Conservation (phyloP, 2,797 vertebrate genomes). For the Pantherophis vulpinus region DNA sequence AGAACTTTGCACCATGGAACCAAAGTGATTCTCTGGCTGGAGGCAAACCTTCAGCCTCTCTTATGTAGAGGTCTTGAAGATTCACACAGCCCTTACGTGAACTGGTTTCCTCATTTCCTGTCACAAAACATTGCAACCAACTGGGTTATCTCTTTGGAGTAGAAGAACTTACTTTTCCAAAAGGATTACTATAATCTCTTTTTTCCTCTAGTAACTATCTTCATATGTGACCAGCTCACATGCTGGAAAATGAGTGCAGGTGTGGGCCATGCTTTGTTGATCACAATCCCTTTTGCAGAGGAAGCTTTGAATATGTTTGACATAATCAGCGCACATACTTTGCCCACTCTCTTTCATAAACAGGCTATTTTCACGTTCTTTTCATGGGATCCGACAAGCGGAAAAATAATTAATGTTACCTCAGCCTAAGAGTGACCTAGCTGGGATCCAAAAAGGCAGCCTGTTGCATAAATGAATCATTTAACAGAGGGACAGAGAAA, state of each 20-base stretch:
- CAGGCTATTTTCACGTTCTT: slow-evolving; percentile 84
- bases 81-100: neutral
- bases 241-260: slow-evolving; percentile 82
- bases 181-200: slow-evolving; percentile 63
- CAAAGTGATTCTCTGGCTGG: neutral
- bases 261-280: slow-evolving; percentile 94
- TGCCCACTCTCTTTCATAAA: slow-evolving; percentile 83
- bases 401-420: slow-evolving; percentile 99
- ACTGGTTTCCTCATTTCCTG: neutral
- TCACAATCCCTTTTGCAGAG: slow-evolving; percentile 87
- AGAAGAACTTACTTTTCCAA: neutral
- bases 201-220: slow-evolving; percentile 46
- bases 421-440: slow-evolving; percentile 93
- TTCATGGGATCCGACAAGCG: slow-evolving; percentile 98
- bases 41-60: neutral
- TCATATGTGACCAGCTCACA: slow-evolving; percentile 73
- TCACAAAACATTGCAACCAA: neutral
- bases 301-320: slow-evolving; percentile 95
- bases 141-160: neutral
- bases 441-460: slow-evolving; percentile 84
- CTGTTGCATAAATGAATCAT: slow-evolving; percentile 87
- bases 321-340: slow-evolving; percentile 91
- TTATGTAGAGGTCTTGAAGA: neutral
- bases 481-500: slow-evolving; percentile 88
- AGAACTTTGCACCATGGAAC: neutral